Percentiles rank a stretch among this genome's conserved stretches.
Conservation (phyloP, 2,888 invertebrate genomes). For the Noctua comes region DNA sequence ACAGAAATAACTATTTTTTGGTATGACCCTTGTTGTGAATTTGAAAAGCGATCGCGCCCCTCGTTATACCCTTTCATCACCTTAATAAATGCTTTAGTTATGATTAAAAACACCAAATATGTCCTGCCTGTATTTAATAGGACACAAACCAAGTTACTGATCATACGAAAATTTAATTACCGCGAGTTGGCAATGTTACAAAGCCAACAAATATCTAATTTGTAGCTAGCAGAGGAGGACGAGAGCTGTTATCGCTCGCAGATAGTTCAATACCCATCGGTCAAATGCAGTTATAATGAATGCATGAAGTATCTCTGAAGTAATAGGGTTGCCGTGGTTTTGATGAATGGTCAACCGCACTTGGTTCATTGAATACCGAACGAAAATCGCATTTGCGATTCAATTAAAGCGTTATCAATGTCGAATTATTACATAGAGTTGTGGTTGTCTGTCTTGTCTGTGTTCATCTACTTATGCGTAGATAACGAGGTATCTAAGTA, state of each 20-base stretch:
- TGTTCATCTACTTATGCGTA: neutral
- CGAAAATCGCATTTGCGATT: neutral
- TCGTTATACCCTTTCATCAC: too few relatives aligned
- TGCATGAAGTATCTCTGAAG: slow-evolving; percentile 13
- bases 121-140: too few relatives aligned
- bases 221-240: slow-evolving; percentile 33
- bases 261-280: slow-evolving; percentile 50
- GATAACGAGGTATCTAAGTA: too few relatives aligned
- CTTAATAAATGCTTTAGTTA: neutral
- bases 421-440: neutral
- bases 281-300: slow-evolving; percentile 39
- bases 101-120: neutral
- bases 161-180: slow-evolving; percentile 80
- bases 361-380: neutral
- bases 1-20: neutral
- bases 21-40: neutral
- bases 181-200: slow-evolving; percentile 68
- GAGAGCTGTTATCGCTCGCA: slow-evolving; percentile 60
- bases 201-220: slow-evolving; percentile 70
- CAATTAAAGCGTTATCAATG: neutral
- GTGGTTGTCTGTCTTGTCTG: neutral
- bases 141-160: slow-evolving; percentile 72
- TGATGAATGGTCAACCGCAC: neutral
- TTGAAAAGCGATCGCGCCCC: neutral
- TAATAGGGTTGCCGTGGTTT: slow-evolving; percentile 1